These are phyloP conservation scores for Gymnodraco acuticeps DNA, from an alignment of 2,797 vertebrate genomes.

Conservation along the genomic window DNA sequence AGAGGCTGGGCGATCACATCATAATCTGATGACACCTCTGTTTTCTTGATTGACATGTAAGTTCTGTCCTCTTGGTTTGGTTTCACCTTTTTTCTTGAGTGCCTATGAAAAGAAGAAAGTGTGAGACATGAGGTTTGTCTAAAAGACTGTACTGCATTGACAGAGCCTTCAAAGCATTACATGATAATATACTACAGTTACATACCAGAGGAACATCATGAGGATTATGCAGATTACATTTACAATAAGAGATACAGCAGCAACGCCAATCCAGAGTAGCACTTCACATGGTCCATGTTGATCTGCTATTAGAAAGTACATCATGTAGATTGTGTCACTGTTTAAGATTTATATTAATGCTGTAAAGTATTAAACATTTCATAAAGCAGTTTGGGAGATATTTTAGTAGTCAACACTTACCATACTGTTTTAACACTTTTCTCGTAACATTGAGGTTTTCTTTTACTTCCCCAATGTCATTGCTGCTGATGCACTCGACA, in stretches of 20 bases:
- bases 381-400: no score
- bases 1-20: constrained; percentile 16
- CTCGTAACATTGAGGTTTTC: background rate
- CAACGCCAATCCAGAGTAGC: background rate
- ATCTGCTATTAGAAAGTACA: background rate
- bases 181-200: background rate
- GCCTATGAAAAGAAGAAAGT: constrained; percentile 17
- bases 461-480: background rate
- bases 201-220: constrained; percentile 23
- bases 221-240: constrained; percentile 22
- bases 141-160: background rate
- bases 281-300: background rate
- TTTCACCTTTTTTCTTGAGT: constrained; percentile 9
- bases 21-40: constrained; percentile 13
- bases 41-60: constrained; percentile 35
- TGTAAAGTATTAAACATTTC: background rate
- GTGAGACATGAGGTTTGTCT: background rate
- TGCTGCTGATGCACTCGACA: constrained; percentile 34
- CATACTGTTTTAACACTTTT: background rate
- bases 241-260: constrained; percentile 25
- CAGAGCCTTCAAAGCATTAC: background rate
- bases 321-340: no score
- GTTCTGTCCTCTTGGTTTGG: constrained; percentile 25
- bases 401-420: background rate
- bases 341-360: no score